phyloP scores from a whole-genome alignment of 2,113 vertebrate species.

The Plectropomus leopardus region DNA sequence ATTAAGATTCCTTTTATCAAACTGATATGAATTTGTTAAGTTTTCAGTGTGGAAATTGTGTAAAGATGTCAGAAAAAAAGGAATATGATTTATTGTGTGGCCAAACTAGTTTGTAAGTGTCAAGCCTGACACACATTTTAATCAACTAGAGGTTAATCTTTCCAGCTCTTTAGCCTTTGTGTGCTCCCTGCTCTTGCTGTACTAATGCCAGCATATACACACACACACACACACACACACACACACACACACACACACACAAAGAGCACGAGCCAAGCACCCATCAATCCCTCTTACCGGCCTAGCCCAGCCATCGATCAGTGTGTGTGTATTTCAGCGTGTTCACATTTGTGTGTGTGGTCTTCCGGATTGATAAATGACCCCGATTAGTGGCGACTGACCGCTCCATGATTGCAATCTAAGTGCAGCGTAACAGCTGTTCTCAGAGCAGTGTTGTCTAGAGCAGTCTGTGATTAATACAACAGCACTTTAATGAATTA shows the following conservation, averaged over 20 bases:
- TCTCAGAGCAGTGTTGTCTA: conserved; percentile 69
- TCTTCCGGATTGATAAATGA: conserved; percentile 80
- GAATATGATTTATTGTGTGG: neutral
- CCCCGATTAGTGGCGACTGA: conserved; percentile 82
- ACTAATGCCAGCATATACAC: conserved; percentile 26
- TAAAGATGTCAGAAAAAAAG: neutral
- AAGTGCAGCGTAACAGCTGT: conserved; percentile 74
- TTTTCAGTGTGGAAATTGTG: neutral
- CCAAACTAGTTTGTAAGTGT: conserved; percentile 18
- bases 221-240: conserved; percentile 27
- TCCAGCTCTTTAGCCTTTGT: conserved; percentile 53
- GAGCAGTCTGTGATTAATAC: conserved; percentile 79
- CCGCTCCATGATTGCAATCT: conserved; percentile 80
- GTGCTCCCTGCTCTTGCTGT: conserved; percentile 12
- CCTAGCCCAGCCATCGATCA: conserved; percentile 69
- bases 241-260: conserved; percentile 35
- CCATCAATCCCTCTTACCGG: conserved; percentile 71
- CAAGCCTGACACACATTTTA: conserved; percentile 33
- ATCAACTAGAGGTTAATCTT: conserved; percentile 52
- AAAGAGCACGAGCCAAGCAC: conserved; percentile 49
- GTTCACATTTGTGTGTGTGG: conserved; percentile 58
- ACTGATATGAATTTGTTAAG: neutral
- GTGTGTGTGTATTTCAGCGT: conserved; percentile 19
- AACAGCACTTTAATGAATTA: conserved; percentile 77
- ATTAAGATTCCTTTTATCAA: too few species aligned